Evolutionary conservation across 2,797 vertebrate genomes (phyloP).

Genomic region (Aythya fuligula): DNA sequence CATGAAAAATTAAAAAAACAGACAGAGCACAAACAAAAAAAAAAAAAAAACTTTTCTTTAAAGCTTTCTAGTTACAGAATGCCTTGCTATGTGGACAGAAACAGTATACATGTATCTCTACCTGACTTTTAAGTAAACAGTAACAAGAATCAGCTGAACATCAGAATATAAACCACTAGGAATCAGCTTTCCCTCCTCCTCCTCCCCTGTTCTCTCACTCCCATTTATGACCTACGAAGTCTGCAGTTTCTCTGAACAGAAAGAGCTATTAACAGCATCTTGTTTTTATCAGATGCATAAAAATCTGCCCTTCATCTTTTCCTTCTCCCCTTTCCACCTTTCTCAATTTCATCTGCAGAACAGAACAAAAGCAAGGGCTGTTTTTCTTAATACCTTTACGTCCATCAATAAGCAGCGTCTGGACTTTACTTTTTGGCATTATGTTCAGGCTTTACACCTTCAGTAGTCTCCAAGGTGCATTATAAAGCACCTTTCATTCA

Average conservation of each 20-base stretch:
- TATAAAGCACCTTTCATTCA: neutral
- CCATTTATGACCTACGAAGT: neutral
- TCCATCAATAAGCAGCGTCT: neutral
- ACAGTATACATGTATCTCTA: neutral
- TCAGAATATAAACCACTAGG: neutral
- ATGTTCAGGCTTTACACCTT: neutral
- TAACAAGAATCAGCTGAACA: neutral
- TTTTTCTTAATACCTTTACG: neutral
- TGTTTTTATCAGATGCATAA: neutral
- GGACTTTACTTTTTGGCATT: neutral
- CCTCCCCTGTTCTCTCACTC: neutral
- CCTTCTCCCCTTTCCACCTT: neutral
- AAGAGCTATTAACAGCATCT: neutral
- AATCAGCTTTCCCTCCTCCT: neutral
- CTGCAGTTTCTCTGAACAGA: neutral
- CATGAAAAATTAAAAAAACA: neutral
- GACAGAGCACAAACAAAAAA: neutral
- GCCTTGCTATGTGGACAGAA: neutral
- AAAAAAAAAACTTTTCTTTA: neutral
- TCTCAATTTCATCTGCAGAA: neutral
- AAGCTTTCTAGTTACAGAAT: neutral
- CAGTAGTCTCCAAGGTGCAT: neutral
- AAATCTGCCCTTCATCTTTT: conserved; percentile 6
- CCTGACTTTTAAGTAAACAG: neutral
- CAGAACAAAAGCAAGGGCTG: neutral